Evolutionary conservation across 2,113 vertebrate genomes (phyloP).

Genomic region (Phoenicopterus ruber): DNA sequence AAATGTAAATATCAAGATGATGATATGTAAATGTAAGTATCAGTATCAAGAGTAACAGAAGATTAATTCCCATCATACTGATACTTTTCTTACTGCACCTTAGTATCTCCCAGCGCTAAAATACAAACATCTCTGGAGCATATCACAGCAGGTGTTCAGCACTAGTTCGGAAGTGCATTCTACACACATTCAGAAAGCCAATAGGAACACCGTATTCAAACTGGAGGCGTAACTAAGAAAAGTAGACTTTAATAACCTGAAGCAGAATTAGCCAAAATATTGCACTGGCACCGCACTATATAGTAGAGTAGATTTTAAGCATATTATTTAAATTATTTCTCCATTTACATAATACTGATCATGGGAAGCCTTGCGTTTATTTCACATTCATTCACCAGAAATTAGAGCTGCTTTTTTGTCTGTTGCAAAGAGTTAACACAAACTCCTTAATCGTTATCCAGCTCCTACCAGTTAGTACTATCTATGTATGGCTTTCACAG

Average conservation of each 20-base stretch:
- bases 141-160: neutral
- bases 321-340: neutral
- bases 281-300: neutral
- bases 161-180: neutral
- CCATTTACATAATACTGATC: neutral
- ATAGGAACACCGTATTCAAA: neutral
- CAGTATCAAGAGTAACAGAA: neutral
- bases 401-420: neutral
- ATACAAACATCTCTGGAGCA: neutral
- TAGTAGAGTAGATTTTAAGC: neutral
- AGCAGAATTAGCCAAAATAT: neutral
- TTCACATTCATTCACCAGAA: neutral
- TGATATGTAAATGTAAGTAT: neutral
- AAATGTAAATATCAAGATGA: neutral
- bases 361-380: neutral
- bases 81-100: neutral
- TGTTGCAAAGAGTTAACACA: slow-evolving; percentile 1
- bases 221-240: neutral
- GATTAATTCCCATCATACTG: neutral
- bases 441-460: neutral
- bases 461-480: neutral
- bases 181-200: neutral
- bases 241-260: neutral
- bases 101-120: neutral
- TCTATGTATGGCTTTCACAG: neutral